Conservation (phyloP, 30 jellyfish, hydroid and myxozoan genomes). For the Hydractinia symbiolongicarpus region DNA sequence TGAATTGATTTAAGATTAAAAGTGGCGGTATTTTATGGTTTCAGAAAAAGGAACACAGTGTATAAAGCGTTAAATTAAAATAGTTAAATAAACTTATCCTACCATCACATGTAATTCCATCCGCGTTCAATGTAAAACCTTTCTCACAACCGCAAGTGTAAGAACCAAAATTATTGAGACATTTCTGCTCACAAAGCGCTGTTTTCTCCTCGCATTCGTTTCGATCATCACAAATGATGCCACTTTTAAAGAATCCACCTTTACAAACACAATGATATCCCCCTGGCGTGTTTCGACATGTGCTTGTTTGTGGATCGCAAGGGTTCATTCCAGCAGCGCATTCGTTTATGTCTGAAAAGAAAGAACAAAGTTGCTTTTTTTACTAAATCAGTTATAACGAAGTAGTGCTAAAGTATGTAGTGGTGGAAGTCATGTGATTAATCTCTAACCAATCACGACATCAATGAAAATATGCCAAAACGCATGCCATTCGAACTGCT, state of each 20-base stretch:
- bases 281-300: constrained; percentile 66
- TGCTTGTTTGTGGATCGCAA: constrained; percentile 62
- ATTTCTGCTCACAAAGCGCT: constrained; percentile 57
- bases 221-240: constrained; percentile 35
- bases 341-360: constrained; percentile 55
- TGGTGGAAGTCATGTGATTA: too few relatives aligned
- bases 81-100: not conserved
- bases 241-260: constrained; percentile 28
- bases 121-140: constrained; percentile 45
- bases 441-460: too few relatives aligned
- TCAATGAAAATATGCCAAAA: too few relatives aligned
- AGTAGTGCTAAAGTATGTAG: not conserved
- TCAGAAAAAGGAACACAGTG: not conserved
- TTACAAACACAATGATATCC: constrained; percentile 73
- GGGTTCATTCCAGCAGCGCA: constrained; percentile 53
- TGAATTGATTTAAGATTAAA: too few relatives aligned
- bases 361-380: not conserved
- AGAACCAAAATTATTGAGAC: constrained; percentile 61
- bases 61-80: too few relatives aligned
- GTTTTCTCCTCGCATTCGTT: constrained; percentile 65
- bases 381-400: not conserved
- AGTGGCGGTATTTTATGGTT: too few relatives aligned
- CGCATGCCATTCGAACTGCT: too few relatives aligned
- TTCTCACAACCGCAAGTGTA: constrained; percentile 53
- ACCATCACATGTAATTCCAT: constrained; percentile 61